Evolutionary conservation across 2,888 invertebrate genomes (phyloP), one percentile per base, ranked within the genome.

Genomic region (Argyresthia albistria): DNA sequence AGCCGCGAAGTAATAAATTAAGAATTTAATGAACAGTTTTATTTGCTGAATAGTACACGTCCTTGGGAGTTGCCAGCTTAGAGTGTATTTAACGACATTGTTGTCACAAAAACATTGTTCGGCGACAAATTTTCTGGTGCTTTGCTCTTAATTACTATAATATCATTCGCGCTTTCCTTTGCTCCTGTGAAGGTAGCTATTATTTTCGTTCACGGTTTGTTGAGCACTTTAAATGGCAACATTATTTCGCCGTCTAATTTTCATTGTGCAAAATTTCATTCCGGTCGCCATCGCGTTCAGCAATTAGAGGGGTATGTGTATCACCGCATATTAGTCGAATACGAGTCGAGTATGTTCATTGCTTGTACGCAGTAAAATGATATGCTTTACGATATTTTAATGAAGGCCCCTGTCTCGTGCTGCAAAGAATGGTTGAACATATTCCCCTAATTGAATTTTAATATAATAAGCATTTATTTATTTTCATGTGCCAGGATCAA

Each of bases 141-240:
- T 71, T 74, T 72, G 62, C 60, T 66, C 67, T 74, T 78, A 78
- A 80, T 78, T 80, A 73, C 73, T 73, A 69, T 73, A 72, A 73
- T 75, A 72, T 70, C 63, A 70, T 73, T 73, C 61, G 60, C 64
- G 65, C 64, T 69, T 60, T 65, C 62, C 63, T 67, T 66, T 66
- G 53, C 57, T 25, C 58, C 53, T 46, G 7, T n/a, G 58, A 57
- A 59, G 62, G 64, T 59, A 61, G 64, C 68, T 73, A 79, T 77
- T 74, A 80, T 76, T 73, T 70, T 65, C 70, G 46, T 73, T 72
- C 68, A 78, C 67, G 77, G 73, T 73, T 79, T 73, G 77, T 72
- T 79, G 69, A 73, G 66, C 69, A 68, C 62, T 62, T 68, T 69
- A 69, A 78, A 74, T 74, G 65, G 67, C 61, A 58, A 69, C 67